Evolutionary conservation across 2,888 invertebrate species (phyloP), one percentile per base, ranked within the genome.

Genomic region (Sturmia bella): DNA sequence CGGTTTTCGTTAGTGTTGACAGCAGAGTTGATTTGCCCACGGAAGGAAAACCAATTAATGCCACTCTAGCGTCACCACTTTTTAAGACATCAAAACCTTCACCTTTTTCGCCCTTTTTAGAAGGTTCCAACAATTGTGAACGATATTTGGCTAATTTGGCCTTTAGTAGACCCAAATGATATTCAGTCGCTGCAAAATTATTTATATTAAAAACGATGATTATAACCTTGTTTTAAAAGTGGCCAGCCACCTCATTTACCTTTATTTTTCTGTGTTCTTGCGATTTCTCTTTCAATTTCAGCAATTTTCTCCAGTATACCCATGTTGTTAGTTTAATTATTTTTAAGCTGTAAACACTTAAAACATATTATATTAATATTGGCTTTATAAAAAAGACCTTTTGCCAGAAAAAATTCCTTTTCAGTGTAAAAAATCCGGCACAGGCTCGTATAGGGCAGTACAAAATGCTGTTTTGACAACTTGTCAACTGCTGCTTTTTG

Each of bases 11-110:
- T 87, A 99, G 91, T 0, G 98, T 98, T 85, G 97, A 98, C 83
- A 99, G 92, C 72, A 99, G 92, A 0, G 99, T 99, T 0, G 99
- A 99, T 95, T 91, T 91, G 76, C 90, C 90, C 76, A 91, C 90
- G 12, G 99, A 99, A 7, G 99, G 99, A 90, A 99, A 99, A 45
- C 99, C 99, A 86, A 99, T 99, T 5, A 99, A 93, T 7, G 99
- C 98, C 13, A 99, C 98, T 88, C 99, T 93, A 9, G 99, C 99
- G 94, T 99, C 99, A 59, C 99, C 99, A 87, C 98, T 98, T 91
- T 99, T 99, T 86, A 99, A 93, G 11, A 99, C 99, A 94, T 99
- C 99, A 91, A 99, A 99, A 0, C 99, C 99, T 91, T 97, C 97
- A 21, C 98, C 98, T 90, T 99, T 99, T 85, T 97, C 98, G 5